A percentile compares a stretch with the other conserved stretches of the same genome.
phyloP scores from a whole-genome alignment of 2,888 invertebrate species.

The Ypsolopha scabrella region DNA sequence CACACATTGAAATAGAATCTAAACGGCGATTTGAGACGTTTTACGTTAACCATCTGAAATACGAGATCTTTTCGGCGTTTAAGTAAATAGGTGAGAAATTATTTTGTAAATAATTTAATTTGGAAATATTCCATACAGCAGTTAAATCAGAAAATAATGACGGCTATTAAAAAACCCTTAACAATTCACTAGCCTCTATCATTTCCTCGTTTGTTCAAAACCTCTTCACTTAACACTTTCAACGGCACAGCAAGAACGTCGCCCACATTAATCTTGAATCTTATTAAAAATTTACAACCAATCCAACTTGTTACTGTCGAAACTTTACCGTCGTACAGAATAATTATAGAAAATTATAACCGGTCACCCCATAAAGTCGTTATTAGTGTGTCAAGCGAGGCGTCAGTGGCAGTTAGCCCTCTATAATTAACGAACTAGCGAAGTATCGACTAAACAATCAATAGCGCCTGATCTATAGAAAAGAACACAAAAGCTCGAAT shows the following conservation, averaged over 20 bases:
- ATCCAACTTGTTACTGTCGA: slow-evolving; percentile 36
- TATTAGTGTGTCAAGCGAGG: slow-evolving; percentile 62
- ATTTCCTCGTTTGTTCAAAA: too few relatives aligned
- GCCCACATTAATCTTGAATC: neutral
- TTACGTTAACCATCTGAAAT: neutral
- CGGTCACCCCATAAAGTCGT: slow-evolving; percentile 31
- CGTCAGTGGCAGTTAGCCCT: slow-evolving; percentile 53
- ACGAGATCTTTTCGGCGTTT: neutral
- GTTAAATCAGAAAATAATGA: too few relatives aligned
- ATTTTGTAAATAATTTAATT: neutral
- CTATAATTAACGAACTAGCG: slow-evolving; percentile 56
- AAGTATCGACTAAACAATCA: slow-evolving; percentile 65
- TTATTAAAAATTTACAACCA: slow-evolving; percentile 23
- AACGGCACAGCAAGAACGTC: too few relatives aligned
- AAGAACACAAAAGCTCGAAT: slow-evolving; percentile 66
- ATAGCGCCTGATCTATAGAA: slow-evolving; percentile 56
- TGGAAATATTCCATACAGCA: neutral
- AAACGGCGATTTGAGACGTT: neutral
- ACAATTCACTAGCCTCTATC: too few relatives aligned
- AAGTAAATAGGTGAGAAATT: neutral
- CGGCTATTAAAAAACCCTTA: too few relatives aligned
- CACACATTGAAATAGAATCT: neutral
- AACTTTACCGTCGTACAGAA: slow-evolving; percentile 49
- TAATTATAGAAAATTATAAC: slow-evolving; percentile 57
- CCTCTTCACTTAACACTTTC: too few relatives aligned